Percentiles rank a stretch among this genome's conserved stretches.
phyloP scores from a whole-genome alignment of 1,140 invertebrate genomes.

The Eciton burchellii region DNA sequence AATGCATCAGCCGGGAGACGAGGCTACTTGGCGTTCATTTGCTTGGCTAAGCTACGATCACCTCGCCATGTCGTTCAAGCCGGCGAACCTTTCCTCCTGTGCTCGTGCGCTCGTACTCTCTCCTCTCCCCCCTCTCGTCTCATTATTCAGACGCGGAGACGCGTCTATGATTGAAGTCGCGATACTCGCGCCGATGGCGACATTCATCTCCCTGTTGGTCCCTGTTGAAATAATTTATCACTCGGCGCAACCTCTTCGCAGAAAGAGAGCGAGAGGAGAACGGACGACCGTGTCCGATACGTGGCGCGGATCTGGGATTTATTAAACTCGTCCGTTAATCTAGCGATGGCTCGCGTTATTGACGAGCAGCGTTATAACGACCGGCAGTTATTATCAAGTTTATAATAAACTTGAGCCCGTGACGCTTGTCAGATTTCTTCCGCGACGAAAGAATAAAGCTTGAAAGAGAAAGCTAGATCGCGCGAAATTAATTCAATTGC shows the following conservation, averaged over 20 bases:
- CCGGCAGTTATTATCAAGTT: no score
- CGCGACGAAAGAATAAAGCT: no score
- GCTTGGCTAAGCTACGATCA: slow-evolving; percentile 80
- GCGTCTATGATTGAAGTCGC: slow-evolving; percentile 73
- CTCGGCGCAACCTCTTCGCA: neutral
- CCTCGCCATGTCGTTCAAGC: slow-evolving; percentile 52
- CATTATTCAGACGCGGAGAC: slow-evolving; percentile 75
- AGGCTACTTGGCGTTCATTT: slow-evolving; percentile 79
- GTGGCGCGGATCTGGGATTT: no score
- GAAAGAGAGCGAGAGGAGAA: neutral
- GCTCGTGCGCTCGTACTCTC: neutral
- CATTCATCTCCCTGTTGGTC: slow-evolving; percentile 10
- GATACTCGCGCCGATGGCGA: slow-evolving; percentile 53
- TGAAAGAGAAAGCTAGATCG: no score
- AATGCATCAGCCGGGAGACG: slow-evolving; percentile 78
- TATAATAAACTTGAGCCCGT: no score
- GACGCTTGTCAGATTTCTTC: no score
- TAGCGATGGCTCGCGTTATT: no score
- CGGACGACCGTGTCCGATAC: no score
- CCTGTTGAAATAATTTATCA: slow-evolving; percentile 44
- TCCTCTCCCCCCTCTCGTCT: slow-evolving; percentile 40
- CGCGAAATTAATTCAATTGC: no score
- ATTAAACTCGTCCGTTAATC: no score
- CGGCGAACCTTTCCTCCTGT: slow-evolving; percentile 56
- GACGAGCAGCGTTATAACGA: no score